Evolutionary conservation across 2,113 vertebrate genomes (phyloP), one percentile per base, ranked within the genome.

Genomic region (Notothenia rossii): DNA sequence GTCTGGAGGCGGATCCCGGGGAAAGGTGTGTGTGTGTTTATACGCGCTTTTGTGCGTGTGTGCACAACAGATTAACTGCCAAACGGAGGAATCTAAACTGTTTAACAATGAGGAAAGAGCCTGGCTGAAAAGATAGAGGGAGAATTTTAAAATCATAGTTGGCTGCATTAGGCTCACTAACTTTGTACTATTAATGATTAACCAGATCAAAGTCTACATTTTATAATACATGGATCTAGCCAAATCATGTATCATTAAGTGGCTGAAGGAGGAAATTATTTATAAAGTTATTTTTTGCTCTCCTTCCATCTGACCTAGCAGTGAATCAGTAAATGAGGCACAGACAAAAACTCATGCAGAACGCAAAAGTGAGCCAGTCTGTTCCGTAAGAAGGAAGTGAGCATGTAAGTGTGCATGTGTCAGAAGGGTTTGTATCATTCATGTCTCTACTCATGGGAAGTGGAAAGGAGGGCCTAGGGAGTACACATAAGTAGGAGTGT

Each of bases 1-100:
- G 84, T 85, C 72, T 76, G 85, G 89, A 83, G 92, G 95, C 89
- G 73, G 93, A 76, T 18, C 88, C 66, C 59, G 7, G 14, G 10
- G 15, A 68, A 90, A 82, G 88, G 81, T 70, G 90, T 58, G 62
- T 20, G 25, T 29, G 48, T 18, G 1, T 63, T 20, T 64, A 14
- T 43, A 69, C 45, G 45, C 12, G 7, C 76, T 45, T 64, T 29
- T 54, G 65, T 48, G 48, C 9, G 6, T 74, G 73, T 72, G 71
- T 58, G 62, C 70, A 73, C 69, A 77, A 82, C 65, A 88, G 82
- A 86, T 86, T 79, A 87, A 89, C 81, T 55, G 71, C 63, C 86
- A 85, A 64, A 80, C 25, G 59, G 67, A 69, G 12, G 17, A 79
- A 40, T 60, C 22, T 25, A 43, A 40, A 62, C 11, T n/a, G 14